Evolutionary conservation across 2,888 invertebrate genomes (phyloP), one percentile per base, ranked within the genome.

Genomic region (Lepidocyrtoides sp.): DNA sequence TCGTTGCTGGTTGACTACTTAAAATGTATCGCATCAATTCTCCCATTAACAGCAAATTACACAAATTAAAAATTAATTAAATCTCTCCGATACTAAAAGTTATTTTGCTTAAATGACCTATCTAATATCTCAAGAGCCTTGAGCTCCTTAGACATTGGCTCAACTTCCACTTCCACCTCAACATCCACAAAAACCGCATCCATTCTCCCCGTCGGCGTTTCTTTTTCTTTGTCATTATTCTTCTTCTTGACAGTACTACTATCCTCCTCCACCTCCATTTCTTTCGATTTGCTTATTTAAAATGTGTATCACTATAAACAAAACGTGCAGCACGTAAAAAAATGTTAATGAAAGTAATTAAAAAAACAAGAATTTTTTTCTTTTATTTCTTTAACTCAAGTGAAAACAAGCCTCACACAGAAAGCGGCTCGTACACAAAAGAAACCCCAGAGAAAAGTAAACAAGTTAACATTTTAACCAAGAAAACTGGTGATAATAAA

Each of bases 111-210:
- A 14, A 44, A 41, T 54, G 63, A 85, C 85, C 85, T 85, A 85
- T 85, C 85, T 63, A 85, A 72, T 20, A 85, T 29, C 41, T 29
- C 85, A 44, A 85, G 72, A 69, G 85, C 85, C 54, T 72, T 85
- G 44, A 85, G 63, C 57, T 85, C 69, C 26, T 72, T 85, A 26
- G 85, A 36, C 85, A 85, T 85, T n/a, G 85, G 85, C 72, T 72
- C 72, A 1, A 85, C 54, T 85, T 85, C 85, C 20, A 85, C 72
- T n/a, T 85, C 85, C 72, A 85, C 85, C 23, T 85, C 85, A 54
- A 85, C 85, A 26, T 85, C 85, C 51, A 85, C 72, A 85, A 85
- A 85, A 23, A 85, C 85, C 0, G 85, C 85, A 48, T 85, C 72
- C 8, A 85, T 85, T 69, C 36, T 85, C 29, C 48, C 57, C 54